Conservation (phyloP, 92 coral and sea anemone genomes). For the Epizoanthus stellaris region DNA sequence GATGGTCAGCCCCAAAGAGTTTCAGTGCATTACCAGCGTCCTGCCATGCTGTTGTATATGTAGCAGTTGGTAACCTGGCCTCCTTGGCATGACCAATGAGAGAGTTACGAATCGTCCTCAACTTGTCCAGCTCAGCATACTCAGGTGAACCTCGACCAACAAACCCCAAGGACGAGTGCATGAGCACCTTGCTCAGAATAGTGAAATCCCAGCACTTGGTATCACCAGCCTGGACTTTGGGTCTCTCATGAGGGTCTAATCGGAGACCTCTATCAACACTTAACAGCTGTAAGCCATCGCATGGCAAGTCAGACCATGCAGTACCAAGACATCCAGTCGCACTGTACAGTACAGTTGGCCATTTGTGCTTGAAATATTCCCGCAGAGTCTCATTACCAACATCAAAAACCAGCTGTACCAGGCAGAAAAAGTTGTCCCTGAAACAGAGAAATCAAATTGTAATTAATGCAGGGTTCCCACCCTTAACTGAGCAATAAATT, state of each 20-base stretch:
- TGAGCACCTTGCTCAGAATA: background rate
- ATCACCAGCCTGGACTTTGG: slow-evolving; percentile 5
- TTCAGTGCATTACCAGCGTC: slow-evolving; percentile 30
- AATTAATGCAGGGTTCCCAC: too few relatives aligned
- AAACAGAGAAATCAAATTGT: background rate
- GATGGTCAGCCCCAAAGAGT: slow-evolving; percentile 22
- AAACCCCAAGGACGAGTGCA: slow-evolving; percentile 6
- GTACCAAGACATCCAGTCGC: background rate
- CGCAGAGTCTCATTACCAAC: background rate
- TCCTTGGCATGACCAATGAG: slow-evolving; percentile 54
- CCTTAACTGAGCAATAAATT: too few relatives aligned
- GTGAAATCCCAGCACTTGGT: slow-evolving; percentile 4
- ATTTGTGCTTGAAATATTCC: background rate
- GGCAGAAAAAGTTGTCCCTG: slow-evolving; percentile 5
- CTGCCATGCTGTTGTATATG: slow-evolving; percentile 35
- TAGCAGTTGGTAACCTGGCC: slow-evolving; percentile 29
- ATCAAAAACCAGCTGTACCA: background rate
- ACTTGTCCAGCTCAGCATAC: slow-evolving; percentile 24
- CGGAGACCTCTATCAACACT: background rate
- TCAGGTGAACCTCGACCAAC: slow-evolving; percentile 2
- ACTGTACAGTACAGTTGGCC: background rate
- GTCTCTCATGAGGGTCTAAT: background rate
- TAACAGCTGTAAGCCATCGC: background rate
- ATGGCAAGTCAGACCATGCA: slow-evolving; percentile 1
- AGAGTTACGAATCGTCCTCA: slow-evolving; percentile 45